Base-by-base conservation (phyloP, 2,888 invertebrate genomes). In the Colostygia pectinataria region DNA sequence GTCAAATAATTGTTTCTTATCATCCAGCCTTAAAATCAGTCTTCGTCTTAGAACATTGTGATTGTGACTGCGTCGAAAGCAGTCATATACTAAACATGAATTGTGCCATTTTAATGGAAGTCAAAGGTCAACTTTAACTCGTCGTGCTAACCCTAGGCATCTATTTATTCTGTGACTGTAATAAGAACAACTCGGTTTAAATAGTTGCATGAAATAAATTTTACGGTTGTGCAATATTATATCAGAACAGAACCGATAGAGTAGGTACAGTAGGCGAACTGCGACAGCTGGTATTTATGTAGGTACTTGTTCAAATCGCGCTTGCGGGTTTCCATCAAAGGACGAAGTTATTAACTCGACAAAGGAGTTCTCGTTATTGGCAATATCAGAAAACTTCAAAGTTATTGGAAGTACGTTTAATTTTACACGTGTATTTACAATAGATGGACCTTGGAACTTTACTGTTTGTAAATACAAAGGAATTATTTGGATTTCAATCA, bases 321-420 rank as follows among this genome's bases (percentile, higher is more conserved):
- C 50, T 62, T 62, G 29, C 54, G 41, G 50, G 65, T 57, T 66
- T 64, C 61, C 60, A 39, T 63, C 61, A 68, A 70, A 67, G 49
- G 53, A 32, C 47, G 45, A 55, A 61, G 47, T 57, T 63, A 53
- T 48, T 62, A 53, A 57, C 65, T 66, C 39, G 37, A 52, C 53
- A 63, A 65, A 68, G 57, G 45, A 55, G 53, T 50, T 63, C 56
- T 56, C 37, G 54, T 55, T 36, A 55, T 59, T 58, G 59, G 50
- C 51, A 54, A 59, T 56, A 38, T 33, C 46, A 54, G 58, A 56
- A 65, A 46, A 56, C 51, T 49, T 53, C n/a, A 12, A 47, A 51
- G 38, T 47, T 28, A 18, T 33, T 9, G 27, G 32, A 50, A 53
- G 40, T 52, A 54, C 41, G 29, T 41, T 39, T 43, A 33, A 31